Percentiles rank a stretch among this genome's conserved stretches.
Conservation (phyloP, 1,140 invertebrate species). For the Drosophila bocqueti region DNA sequence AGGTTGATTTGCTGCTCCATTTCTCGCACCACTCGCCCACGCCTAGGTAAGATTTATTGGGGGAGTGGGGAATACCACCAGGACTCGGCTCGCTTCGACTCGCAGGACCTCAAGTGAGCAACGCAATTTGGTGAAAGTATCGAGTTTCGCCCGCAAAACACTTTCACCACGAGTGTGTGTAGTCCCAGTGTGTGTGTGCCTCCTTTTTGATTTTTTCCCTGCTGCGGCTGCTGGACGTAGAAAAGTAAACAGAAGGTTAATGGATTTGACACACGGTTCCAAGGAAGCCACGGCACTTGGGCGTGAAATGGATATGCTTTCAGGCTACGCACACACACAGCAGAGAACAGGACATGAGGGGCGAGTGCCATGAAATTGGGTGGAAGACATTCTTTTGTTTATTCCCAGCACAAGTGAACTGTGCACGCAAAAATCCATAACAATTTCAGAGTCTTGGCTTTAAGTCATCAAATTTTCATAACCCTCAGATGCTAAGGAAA, state of each 20-base stretch:
- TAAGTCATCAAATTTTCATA: conserved; percentile 5
- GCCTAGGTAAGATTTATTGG: conserved; percentile 78
- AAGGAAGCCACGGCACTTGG: conserved; percentile 67
- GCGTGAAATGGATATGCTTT: conserved; percentile 82
- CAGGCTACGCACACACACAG: conserved; percentile 66
- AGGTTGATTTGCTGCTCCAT: conserved; percentile 71
- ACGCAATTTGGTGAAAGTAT: conserved; percentile 83
- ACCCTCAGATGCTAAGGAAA: neutral
- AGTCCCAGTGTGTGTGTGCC: neutral
- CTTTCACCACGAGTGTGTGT: conserved; percentile 20
- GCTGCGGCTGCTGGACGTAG: conserved; percentile 64
- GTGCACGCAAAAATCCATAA: conserved; percentile 17
- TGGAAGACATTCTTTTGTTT: conserved; percentile 28
- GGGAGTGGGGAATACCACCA: conserved; percentile 22
- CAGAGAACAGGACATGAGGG: neutral
- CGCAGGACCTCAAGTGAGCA: conserved; percentile 76
- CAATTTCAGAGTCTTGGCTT: conserved; percentile 1
- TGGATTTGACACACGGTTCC: conserved; percentile 84
- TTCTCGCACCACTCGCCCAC: conserved; percentile 47
- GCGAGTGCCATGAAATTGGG: conserved; percentile 12
- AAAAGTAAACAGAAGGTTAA: conserved; percentile 85
- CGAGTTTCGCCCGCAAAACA: conserved; percentile 70
- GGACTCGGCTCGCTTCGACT: conserved; percentile 29
- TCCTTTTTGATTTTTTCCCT: conserved; percentile 55
- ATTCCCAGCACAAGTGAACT: conserved; percentile 8